phyloP scores from a whole-genome alignment of 2,888 invertebrate genomes.

The Plebejus melissa region DNA sequence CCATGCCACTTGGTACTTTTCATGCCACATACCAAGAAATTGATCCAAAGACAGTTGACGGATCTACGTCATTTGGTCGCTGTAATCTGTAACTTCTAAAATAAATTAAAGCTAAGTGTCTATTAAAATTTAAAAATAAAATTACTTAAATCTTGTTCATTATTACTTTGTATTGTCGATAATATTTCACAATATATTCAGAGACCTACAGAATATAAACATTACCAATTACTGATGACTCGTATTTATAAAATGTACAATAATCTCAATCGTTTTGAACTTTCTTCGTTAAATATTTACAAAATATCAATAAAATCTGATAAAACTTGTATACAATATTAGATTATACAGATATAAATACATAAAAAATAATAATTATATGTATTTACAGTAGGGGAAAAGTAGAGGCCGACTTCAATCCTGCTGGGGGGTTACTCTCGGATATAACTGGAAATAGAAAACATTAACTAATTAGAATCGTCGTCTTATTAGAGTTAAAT shows the following conservation, averaged over 20 bases:
- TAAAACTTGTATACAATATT: slow-evolving; percentile 76
- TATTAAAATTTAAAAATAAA: slow-evolving; percentile 30
- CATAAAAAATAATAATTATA: slow-evolving; percentile 73
- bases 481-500: not conserved
- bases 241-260: slow-evolving; percentile 77
- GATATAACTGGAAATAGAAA: slow-evolving; percentile 78
- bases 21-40: too few relatives aligned
- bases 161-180: slow-evolving; percentile 73
- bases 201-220: slow-evolving; percentile 72
- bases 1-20: too few relatives aligned
- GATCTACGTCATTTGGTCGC: too few relatives aligned
- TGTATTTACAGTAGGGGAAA: slow-evolving; percentile 67
- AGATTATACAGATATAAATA: slow-evolving; percentile 75
- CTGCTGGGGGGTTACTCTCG: slow-evolving; percentile 81
- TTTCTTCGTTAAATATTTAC: slow-evolving; percentile 71
- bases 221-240: slow-evolving; percentile 73
- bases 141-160: slow-evolving; percentile 45
- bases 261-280: slow-evolving; percentile 77
- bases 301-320: slow-evolving; percentile 71
- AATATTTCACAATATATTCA: slow-evolving; percentile 76
- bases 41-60: too few relatives aligned
- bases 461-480: slow-evolving; percentile 29
- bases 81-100: not conserved
- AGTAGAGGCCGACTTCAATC: slow-evolving; percentile 50
- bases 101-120: not conserved